Evolutionary conservation across 2,113 vertebrate genomes (phyloP), one percentile per base, ranked within the genome.

Genomic region (Bucco capensis): DNA sequence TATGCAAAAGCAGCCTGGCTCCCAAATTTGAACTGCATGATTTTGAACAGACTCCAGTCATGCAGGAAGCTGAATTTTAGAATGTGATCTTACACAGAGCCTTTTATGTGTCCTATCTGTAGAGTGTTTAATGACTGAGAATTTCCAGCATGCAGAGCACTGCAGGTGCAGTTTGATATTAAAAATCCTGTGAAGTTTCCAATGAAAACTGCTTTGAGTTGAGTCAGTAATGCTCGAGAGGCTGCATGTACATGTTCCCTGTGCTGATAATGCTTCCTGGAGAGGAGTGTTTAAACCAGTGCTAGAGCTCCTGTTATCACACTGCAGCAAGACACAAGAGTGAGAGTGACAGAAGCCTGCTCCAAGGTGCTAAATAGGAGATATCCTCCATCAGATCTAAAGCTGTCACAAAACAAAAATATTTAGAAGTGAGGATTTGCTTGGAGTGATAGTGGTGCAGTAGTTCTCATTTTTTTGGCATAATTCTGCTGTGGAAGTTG

Each of bases 321-420:
- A 1, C 8, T 2, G 16, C 66, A 64, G n/a, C n/a, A 3, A 25
- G 53, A 2, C 19, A 3, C 3, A 13, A 25, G 35, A n/a, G 69
- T 1, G 44, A 66, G 47, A 35, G 5, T 5, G 53, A 80, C 31
- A 33, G 76, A 13, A 75, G n/a, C 44, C 28, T 50, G 83, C 28
- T 27, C 51, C 5, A 1, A 22, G 24, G 35, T 42, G 57, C 62
- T 58, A 3, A 25, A 5, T 3, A 47, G 72, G 23, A 31, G 22
- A 28, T 35, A 9, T 0, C 17, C 31, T 38, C 37, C 8, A 0
- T 21, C 3, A 16, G 66, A n/a, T 49, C 19, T 19, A 17, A 51
- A 16, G 40, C 22, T 23, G 14, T 15, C 23, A 25, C 4, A 3
- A 31, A 35, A 38, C 23, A 42, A 37, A 10, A 27, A 22, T 12